A percentile compares a stretch with the other conserved stretches of the same genome.
Conservation (phyloP, 2,797 vertebrate species). For the Clarias fuscus region DNA sequence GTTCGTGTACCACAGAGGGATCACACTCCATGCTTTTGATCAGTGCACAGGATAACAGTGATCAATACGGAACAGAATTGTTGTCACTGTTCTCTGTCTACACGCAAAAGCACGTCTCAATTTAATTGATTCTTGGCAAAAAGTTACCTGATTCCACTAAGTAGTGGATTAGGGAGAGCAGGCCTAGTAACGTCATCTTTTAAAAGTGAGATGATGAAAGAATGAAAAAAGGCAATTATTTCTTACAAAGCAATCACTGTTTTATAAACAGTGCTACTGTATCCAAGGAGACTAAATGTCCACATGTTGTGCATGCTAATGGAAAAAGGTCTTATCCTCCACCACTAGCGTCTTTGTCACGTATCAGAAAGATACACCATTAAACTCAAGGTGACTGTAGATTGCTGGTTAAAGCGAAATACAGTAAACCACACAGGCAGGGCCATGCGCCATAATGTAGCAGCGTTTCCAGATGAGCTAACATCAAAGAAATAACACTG, state of each 20-base stretch:
- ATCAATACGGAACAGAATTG: neutral
- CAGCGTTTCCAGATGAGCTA: neutral
- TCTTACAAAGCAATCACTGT: neutral
- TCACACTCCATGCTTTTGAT: neutral
- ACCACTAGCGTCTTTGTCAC: neutral
- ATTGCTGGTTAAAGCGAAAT: neutral
- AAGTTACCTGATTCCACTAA: neutral
- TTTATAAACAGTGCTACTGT: constrained; percentile 45
- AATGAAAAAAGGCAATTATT: constrained; percentile 2
- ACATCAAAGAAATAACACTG: neutral
- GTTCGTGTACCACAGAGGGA: neutral
- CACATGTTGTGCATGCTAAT: neutral
- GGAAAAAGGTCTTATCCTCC: constrained; percentile 2
- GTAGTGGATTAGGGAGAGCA: neutral
- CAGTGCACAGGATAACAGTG: neutral
- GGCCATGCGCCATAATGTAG: neutral
- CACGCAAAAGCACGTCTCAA: neutral
- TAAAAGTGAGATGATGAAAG: neutral
- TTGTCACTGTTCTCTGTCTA: neutral
- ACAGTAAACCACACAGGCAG: neutral
- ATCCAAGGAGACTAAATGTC: neutral
- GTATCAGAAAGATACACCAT: no score
- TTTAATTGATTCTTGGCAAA: neutral
- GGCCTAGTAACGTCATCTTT: neutral
- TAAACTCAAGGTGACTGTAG: neutral